Evolutionary conservation across 2,113 vertebrate species (phyloP).

Genomic region (Actenoides hombroni): DNA sequence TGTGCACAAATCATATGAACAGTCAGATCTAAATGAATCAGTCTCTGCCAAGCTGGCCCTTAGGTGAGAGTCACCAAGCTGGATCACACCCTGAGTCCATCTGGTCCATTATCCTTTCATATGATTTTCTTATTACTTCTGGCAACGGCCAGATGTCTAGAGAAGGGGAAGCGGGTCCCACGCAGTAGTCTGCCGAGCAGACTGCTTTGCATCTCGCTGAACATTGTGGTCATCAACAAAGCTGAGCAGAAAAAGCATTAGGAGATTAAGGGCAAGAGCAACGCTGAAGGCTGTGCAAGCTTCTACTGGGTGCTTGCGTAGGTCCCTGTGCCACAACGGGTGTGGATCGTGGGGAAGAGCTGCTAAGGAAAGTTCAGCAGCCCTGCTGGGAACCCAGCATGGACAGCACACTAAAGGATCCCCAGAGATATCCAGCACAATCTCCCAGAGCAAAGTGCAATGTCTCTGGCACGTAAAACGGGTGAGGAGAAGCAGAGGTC

Average conservation of each 20-base stretch:
- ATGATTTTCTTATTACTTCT: slow-evolving; percentile 54
- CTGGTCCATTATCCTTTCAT: slow-evolving; percentile 53
- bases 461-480: rapidly evolving
- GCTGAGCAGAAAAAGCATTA: neutral
- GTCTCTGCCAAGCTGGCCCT: slow-evolving; percentile 46
- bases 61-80: slow-evolving; percentile 39
- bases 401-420: neutral
- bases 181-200: neutral
- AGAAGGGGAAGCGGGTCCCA: slow-evolving; percentile 31
- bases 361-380: neutral
- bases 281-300: neutral
- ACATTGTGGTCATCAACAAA: neutral
- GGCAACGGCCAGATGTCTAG: slow-evolving; percentile 43
- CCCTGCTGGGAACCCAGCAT: neutral
- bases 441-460: neutral
- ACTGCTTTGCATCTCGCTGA: slow-evolving; percentile 27
- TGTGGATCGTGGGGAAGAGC: neutral
- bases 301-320: neutral
- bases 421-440: neutral
- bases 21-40: slow-evolving; percentile 48
- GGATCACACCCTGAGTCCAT: slow-evolving; percentile 52
- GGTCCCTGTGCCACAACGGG: neutral
- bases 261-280: neutral
- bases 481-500: neutral
- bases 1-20: slow-evolving; percentile 23